Base-by-base conservation (phyloP, 2,113 vertebrate species). In the Anarhynchus alexandrinus region DNA sequence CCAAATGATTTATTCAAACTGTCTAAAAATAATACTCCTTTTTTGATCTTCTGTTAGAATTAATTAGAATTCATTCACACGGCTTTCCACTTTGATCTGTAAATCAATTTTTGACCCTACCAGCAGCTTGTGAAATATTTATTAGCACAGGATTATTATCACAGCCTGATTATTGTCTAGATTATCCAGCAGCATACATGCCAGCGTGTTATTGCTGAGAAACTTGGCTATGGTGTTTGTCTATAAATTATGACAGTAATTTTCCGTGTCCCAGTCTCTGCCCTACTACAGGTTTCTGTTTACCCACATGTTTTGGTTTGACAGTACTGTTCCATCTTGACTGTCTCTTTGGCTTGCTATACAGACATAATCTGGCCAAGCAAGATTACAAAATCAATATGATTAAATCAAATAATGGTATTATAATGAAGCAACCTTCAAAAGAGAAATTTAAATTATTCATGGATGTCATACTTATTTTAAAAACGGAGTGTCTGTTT, bases 121-220 rank as follows among this genome's bases (percentile, higher is more conserved):
- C 88, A 92, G 81, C 49, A 93, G 57, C 57, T 38, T 82, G 47
- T 87, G 86, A 95, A 95, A 89, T 91, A 95, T 92, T 96, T 88
- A 91, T 91, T 89, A 96, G 65, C 86, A 67, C 57, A 65, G 61
- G 69, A 85, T 79, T 89, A 94, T 91, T 91, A 94, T 86, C 91
- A 96, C 86, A 95, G 91, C 40, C 80, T 84, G 80, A 82, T 84
- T 55, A 76, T 45, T 84, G 72, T 86, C 90, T 83, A 90, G 61
- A 67, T 88, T 80, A 87, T 26, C 72, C 64, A 70, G 65, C 62
- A 81, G 59, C 27, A 15, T 11, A 78, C 34, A 65, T 74, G 43
- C 57, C 73, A 92, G 57, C 52, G 38, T 47, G 55, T 52, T 76
- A 72, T 9, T 64, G 64, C 69, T 86, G 47, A 92, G 55, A 52